These are phyloP conservation scores for Scaptomyza caliginosa DNA, from an alignment of 2,888 invertebrate species.

Conservation along the genomic window DNA sequence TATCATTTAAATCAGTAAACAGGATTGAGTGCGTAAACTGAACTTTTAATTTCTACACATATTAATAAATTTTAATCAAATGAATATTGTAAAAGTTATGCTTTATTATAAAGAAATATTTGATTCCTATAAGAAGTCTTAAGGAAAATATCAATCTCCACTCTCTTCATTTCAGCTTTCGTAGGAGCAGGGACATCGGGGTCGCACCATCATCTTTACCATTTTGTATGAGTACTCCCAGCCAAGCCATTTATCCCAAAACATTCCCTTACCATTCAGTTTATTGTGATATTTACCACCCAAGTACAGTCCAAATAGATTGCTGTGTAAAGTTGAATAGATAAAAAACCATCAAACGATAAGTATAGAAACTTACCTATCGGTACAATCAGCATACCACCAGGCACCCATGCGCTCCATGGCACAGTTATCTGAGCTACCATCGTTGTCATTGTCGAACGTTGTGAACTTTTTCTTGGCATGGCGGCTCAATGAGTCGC, in stretches of 20 bases:
- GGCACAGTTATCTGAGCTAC: constrained; percentile 88
- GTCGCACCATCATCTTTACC: constrained; percentile 30
- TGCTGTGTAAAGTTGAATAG: no score
- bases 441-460: constrained; percentile 87
- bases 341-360: no score
- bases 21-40: no score
- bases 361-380: constrained; percentile 6
- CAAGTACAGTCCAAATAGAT: constrained; percentile 17
- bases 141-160: no score
- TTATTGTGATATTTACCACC: background rate
- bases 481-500: constrained; percentile 88
- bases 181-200: constrained; percentile 7
- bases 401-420: constrained; percentile 88
- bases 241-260: constrained; percentile 1
- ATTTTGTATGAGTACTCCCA: constrained; percentile 3
- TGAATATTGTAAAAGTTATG: no score
- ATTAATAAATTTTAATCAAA: no score
- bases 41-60: no score
- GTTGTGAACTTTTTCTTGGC: constrained; percentile 89
- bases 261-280: background rate
- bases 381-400: constrained; percentile 89
- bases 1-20: no score
- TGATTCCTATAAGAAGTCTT: no score
- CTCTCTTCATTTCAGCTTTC: no score
- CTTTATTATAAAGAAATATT: no score